Percentiles rank a stretch among this genome's conserved stretches.
phyloP scores from a whole-genome alignment of 2,888 invertebrate genomes.

The Antitype chi region DNA sequence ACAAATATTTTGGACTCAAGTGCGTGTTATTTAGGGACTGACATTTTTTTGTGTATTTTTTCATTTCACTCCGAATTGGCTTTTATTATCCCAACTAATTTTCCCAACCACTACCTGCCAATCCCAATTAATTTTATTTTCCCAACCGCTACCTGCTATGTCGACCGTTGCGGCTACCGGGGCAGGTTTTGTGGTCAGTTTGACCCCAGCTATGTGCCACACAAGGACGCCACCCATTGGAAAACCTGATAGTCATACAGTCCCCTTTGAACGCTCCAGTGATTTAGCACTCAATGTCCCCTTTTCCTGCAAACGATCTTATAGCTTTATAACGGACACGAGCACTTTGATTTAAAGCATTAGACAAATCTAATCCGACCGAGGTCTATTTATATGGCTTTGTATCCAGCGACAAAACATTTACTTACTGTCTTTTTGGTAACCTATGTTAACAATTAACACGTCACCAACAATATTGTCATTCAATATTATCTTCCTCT shows the following conservation, averaged over 20 bases:
- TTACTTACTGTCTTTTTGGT: not conserved
- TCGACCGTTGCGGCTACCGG: slow-evolving; percentile 36
- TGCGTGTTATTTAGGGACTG: not conserved
- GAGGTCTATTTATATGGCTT: not conserved
- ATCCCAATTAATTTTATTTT: no score
- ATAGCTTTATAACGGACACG: slow-evolving; percentile 57
- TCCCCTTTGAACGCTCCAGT: slow-evolving; percentile 75
- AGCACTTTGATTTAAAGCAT: slow-evolving; percentile 40
- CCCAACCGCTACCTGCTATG: slow-evolving; percentile 29
- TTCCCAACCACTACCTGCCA: no score
- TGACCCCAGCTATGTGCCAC: slow-evolving; percentile 28
- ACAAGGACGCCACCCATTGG: slow-evolving; percentile 70
- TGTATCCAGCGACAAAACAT: not conserved
- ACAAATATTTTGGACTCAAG: slow-evolving; percentile 12
- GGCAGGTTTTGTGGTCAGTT: slow-evolving; percentile 53
- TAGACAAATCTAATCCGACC: not conserved
- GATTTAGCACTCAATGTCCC: slow-evolving; percentile 71
- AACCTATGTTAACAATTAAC: not conserved
- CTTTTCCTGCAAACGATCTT: slow-evolving; percentile 71
- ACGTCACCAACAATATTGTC: not conserved
- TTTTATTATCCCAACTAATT: no score
- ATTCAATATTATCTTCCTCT: slow-evolving; percentile 34
- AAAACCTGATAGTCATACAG: slow-evolving; percentile 69
- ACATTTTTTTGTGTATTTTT: not conserved
- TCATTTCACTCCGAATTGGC: not conserved